phyloP scores from a whole-genome alignment of 2,888 invertebrate species.

The Eilema griseolum region DNA sequence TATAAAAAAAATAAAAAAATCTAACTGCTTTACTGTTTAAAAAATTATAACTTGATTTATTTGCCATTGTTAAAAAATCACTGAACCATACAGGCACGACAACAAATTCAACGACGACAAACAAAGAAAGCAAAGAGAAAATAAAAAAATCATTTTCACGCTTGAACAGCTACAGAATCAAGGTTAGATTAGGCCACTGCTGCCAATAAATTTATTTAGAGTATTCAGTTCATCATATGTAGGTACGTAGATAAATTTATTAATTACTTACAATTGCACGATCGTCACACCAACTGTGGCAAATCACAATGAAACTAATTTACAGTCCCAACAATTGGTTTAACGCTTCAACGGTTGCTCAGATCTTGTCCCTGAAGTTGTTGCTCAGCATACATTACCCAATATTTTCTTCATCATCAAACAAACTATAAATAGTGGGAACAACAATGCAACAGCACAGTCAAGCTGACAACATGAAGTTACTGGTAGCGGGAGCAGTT shows the following conservation, averaged over 20 bases:
- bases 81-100: background rate
- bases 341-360: constrained; percentile 73
- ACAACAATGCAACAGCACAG: constrained; percentile 59
- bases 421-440: constrained; percentile 78
- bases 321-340: constrained; percentile 60
- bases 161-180: constrained; percentile 22
- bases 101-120: constrained; percentile 3
- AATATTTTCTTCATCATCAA: constrained; percentile 78
- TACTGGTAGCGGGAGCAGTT: constrained; percentile 71
- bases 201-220: background rate
- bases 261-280: constrained; percentile 40
- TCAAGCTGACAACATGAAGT: constrained; percentile 76
- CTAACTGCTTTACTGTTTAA: background rate
- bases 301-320: constrained; percentile 62
- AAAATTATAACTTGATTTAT: constrained; percentile 12
- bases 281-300: constrained; percentile 40
- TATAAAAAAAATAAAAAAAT: no score
- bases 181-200: constrained; percentile 15
- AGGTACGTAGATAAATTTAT: constrained; percentile 17
- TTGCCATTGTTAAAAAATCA: background rate
- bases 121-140: constrained; percentile 23
- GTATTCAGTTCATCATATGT: constrained; percentile 26
- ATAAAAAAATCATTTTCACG: constrained; percentile 17
- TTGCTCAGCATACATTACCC: constrained; percentile 69
- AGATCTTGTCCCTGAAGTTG: constrained; percentile 71